Percentiles rank a stretch among this genome's conserved stretches.
Evolutionary conservation across 2,113 vertebrate genomes (phyloP).

Genomic region (Setophaga coronata): DNA sequence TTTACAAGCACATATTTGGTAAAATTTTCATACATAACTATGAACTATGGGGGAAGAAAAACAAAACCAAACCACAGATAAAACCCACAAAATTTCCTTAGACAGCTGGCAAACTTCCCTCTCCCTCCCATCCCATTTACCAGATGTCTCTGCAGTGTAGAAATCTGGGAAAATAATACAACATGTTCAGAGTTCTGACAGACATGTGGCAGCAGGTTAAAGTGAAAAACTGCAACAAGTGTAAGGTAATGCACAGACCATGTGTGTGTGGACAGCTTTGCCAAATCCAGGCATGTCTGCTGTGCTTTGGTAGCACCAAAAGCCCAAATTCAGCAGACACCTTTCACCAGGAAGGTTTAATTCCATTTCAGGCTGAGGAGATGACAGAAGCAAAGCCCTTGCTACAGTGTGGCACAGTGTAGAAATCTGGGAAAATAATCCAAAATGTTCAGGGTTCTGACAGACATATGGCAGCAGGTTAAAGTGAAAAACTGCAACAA

Average conservation of each 20-base stretch:
- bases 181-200: background rate
- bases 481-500: background rate
- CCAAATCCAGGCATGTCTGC: background rate
- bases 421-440: background rate
- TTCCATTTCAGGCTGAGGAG: background rate
- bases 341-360: background rate
- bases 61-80: background rate
- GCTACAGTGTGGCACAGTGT: background rate
- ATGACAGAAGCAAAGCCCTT: background rate
- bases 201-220: background rate
- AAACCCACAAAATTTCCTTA: background rate
- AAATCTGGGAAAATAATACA: background rate
- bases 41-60: background rate
- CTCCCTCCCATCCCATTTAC: background rate
- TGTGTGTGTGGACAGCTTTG: background rate
- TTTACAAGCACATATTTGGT: background rate
- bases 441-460: background rate
- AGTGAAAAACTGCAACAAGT: background rate
- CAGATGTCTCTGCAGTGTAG: background rate
- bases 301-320: background rate
- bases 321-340: background rate
- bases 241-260: fast-evolving
- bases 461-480: background rate
- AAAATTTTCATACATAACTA: background rate
- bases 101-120: background rate